These are phyloP conservation scores for Augochlora pura DNA, from an alignment of 1,140 invertebrate species.

Conservation along the genomic window DNA sequence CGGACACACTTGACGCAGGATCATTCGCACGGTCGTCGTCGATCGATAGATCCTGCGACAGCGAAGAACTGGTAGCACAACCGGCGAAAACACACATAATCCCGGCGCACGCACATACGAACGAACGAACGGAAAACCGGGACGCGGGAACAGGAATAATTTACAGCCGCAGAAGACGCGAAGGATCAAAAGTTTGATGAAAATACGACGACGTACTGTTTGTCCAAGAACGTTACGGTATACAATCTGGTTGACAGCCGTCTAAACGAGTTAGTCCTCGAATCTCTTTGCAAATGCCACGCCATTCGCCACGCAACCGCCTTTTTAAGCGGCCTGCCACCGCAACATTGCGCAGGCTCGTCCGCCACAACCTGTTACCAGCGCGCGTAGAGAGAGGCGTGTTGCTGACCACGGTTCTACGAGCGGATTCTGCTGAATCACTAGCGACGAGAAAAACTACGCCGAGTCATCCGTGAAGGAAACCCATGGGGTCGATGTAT, in stretches of 20 bases:
- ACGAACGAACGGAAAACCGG: too few species aligned
- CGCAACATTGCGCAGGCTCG: constrained; percentile 8
- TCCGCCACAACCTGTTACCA: neutral
- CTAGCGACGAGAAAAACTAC: neutral
- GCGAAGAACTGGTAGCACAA: neutral
- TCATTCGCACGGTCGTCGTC: neutral
- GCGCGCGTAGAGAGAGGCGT: too few species aligned
- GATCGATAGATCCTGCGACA: neutral
- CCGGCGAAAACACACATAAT: neutral
- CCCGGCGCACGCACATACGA: neutral
- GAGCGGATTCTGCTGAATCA: neutral
- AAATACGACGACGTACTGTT: constrained; percentile 1
- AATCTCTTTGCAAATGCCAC: constrained; percentile 42
- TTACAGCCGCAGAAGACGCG: neutral
- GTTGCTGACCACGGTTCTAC: neutral
- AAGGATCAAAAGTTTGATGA: neutral
- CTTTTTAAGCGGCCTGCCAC: neutral
- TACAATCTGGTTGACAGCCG: constrained; percentile 41
- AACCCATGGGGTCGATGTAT: neutral
- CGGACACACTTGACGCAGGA: neutral
- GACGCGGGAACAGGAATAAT: neutral
- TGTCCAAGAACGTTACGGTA: neutral
- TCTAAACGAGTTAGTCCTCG: constrained; percentile 20
- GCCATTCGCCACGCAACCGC: neutral
- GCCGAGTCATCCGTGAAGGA: neutral